Conservation (phyloP, 2,113 vertebrate species). For the Odocoileus virginianus region DNA sequence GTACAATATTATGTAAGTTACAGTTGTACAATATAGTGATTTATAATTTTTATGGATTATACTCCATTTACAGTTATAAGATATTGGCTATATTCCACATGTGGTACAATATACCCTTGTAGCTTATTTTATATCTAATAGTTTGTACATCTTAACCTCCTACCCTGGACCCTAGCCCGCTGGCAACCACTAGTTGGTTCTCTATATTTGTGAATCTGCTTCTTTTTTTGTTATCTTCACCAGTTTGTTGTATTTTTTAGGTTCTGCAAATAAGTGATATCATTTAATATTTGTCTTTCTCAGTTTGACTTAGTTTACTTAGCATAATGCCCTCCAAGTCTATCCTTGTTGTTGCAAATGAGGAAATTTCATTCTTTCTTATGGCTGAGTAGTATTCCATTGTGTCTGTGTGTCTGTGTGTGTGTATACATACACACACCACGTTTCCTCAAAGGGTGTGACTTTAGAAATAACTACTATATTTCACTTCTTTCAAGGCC, state of each 20-base stretch:
- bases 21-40: not conserved
- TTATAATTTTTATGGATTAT: not conserved
- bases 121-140: not conserved
- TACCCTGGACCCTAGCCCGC: rapidly evolving
- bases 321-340: not conserved
- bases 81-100: not conserved
- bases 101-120: not conserved
- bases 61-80: not conserved
- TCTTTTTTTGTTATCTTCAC: not conserved
- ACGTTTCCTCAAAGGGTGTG: not conserved
- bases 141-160: not conserved
- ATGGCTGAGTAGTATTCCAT: not conserved
- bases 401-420: not conserved
- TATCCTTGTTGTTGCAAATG: not conserved
- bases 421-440: not conserved
- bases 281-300: not conserved
- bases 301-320: not conserved
- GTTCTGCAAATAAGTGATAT: not conserved
- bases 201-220: not conserved
- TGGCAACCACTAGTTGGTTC: not conserved
- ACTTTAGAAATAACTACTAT: not conserved
- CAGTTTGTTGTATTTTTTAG: not conserved
- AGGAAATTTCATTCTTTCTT: not conserved
- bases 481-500: not conserved
- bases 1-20: not conserved